Evolutionary conservation across 2,888 invertebrate species (phyloP).

Genomic region (Hirtodrosophila histrioides): DNA sequence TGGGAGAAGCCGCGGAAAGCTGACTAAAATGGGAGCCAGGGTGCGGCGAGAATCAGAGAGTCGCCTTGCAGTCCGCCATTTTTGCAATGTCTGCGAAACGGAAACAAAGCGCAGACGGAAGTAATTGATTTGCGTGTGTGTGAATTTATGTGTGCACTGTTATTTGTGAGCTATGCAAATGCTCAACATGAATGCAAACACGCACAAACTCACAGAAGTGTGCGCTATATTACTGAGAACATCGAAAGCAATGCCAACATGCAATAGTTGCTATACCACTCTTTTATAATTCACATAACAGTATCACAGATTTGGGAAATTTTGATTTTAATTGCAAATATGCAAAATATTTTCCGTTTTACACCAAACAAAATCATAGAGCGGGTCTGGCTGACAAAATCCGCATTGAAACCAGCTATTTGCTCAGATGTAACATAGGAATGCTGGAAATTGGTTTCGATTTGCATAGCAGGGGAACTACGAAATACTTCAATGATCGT

Average conservation of each 20-base stretch:
- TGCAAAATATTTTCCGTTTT: neutral
- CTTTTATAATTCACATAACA: neutral
- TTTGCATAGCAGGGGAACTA: no score
- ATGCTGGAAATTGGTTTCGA: no score
- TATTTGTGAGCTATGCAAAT: conserved; percentile 48
- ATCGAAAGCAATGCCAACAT: neutral
- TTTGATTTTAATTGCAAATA: neutral
- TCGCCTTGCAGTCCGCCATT: conserved; percentile 33
- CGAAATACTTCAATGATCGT: no score
- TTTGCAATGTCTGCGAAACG: conserved; percentile 56
- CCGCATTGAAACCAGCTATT: neutral
- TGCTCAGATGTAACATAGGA: no score
- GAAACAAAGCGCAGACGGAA: conserved; percentile 69
- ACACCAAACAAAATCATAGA: neutral
- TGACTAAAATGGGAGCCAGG: conserved; percentile 3
- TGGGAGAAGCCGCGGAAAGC: neutral
- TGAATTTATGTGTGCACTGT: conserved; percentile 6
- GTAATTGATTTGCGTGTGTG: conserved; percentile 62
- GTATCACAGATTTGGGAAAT: neutral
- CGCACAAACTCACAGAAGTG: conserved; percentile 9
- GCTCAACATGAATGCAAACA: conserved; percentile 28
- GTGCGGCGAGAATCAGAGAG: conserved; percentile 1
- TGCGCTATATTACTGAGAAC: conserved; percentile 15
- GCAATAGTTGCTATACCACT: neutral
- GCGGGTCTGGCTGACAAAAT: neutral